Conservation (phyloP, 2,113 vertebrate species). For the Python bivittatus region DNA sequence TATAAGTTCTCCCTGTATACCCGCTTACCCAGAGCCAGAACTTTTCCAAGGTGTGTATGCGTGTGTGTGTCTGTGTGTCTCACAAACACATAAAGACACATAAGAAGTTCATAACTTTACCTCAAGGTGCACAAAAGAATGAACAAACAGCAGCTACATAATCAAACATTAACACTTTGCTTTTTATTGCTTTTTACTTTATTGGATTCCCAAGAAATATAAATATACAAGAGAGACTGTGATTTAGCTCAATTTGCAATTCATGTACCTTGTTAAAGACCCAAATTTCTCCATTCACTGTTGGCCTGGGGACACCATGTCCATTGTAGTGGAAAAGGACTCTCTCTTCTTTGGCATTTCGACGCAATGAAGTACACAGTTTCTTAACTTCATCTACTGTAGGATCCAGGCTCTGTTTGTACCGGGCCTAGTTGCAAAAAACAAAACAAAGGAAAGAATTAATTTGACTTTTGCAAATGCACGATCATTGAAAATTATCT, state of each 20-base stretch:
- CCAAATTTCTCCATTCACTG: constrained; percentile 98
- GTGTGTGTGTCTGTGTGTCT: too few relatives aligned
- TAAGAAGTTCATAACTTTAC: background rate
- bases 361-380: constrained; percentile 91
- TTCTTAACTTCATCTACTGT: constrained; percentile 99
- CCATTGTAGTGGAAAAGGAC: constrained; percentile 99
- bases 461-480: background rate
- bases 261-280: constrained; percentile 95
- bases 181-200: background rate
- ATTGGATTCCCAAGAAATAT: rapidly evolving
- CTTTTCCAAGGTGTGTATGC: background rate
- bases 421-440: constrained; percentile 81
- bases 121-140: background rate
- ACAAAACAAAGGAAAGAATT: constrained; percentile 16
- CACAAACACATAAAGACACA: background rate
- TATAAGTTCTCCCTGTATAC: background rate
- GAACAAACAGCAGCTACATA: background rate
- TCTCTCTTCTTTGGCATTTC: constrained; percentile 96
- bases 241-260: rapidly evolving
- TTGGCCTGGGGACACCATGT: constrained; percentile 96
- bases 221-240: rapidly evolving
- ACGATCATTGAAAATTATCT: background rate
- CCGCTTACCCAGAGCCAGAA: background rate
- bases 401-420: constrained; percentile 97
- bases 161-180: background rate